phyloP scores from a whole-genome alignment of 2,113 vertebrate genomes.

The Poeciliopsis prolifica region DNA sequence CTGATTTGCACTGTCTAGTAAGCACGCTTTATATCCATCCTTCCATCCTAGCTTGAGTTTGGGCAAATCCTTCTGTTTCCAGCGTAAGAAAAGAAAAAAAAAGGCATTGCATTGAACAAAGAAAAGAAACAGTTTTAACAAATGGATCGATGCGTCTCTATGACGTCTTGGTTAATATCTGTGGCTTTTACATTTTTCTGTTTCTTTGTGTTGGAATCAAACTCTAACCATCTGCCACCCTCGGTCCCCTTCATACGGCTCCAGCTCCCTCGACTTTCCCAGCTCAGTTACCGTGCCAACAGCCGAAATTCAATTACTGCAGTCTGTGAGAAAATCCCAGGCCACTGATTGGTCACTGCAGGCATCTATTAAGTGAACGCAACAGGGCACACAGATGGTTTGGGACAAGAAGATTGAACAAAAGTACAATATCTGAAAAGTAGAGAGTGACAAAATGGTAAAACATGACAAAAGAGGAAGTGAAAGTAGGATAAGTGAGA shows the following conservation, averaged over 20 bases:
- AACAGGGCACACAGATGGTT: constrained; percentile 4
- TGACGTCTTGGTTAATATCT: neutral
- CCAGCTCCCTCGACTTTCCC: constrained; percentile 19
- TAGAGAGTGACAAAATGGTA: constrained; percentile 13
- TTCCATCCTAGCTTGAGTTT: constrained; percentile 5
- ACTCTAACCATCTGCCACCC: constrained; percentile 16
- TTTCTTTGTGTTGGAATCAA: constrained; percentile 18
- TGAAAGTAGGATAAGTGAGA: constrained; percentile 5
- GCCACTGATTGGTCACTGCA: constrained; percentile 73
- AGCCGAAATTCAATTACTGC: constrained; percentile 76
- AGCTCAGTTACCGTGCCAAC: constrained; percentile 61
- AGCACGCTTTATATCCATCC: constrained; percentile 16
- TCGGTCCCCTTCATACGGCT: constrained; percentile 23
- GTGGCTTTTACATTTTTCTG: neutral
- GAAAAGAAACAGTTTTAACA: neutral
- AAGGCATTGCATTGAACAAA: neutral
- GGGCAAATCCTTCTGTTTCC: neutral
- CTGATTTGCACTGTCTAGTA: constrained; percentile 25
- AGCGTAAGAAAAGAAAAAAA: too few relatives aligned
- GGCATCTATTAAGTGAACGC: constrained; percentile 53
- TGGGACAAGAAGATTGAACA: neutral
- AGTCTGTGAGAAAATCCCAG: constrained; percentile 73
- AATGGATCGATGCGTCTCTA: neutral
- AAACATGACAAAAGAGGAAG: constrained; percentile 7
- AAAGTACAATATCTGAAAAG: constrained; percentile 17